A percentile compares a stretch with the other conserved stretches of the same genome.
Conservation (phyloP, 2,797 vertebrate genomes). For the Chelon labrosus region DNA sequence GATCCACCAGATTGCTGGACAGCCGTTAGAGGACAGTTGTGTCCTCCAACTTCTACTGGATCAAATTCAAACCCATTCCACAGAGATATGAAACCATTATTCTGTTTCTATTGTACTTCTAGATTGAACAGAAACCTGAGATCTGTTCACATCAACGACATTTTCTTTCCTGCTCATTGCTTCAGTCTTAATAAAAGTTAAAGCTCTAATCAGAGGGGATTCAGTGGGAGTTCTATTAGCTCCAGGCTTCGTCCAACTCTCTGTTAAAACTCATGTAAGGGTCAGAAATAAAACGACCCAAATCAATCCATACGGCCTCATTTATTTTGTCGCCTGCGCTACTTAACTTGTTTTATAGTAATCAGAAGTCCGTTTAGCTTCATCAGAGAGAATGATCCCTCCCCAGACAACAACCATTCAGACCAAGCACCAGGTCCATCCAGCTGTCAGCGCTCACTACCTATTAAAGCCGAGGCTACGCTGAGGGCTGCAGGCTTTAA, state of each 20-base stretch:
- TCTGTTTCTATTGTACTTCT: no score
- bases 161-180: no score
- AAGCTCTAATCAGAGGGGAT: not conserved
- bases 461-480: constrained; percentile 24
- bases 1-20: no score
- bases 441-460: constrained; percentile 51
- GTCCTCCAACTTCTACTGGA: no score
- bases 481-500: constrained; percentile 16
- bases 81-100: no score
- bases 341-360: constrained; percentile 35
- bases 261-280: not conserved
- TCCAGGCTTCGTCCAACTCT: not conserved
- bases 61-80: no score
- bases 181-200: not conserved
- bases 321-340: constrained; percentile 26
- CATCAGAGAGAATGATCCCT: constrained; percentile 45
- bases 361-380: constrained; percentile 31
- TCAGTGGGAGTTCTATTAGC: not conserved
- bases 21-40: no score
- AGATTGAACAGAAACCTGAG: no score
- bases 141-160: no score
- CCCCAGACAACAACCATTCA: constrained; percentile 31
- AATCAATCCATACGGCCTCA: constrained; percentile 41
- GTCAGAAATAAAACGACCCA: constrained; percentile 4
- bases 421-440: constrained; percentile 32